Conservation (phyloP, 2,888 invertebrate genomes). For the Priapulus caudatus region DNA sequence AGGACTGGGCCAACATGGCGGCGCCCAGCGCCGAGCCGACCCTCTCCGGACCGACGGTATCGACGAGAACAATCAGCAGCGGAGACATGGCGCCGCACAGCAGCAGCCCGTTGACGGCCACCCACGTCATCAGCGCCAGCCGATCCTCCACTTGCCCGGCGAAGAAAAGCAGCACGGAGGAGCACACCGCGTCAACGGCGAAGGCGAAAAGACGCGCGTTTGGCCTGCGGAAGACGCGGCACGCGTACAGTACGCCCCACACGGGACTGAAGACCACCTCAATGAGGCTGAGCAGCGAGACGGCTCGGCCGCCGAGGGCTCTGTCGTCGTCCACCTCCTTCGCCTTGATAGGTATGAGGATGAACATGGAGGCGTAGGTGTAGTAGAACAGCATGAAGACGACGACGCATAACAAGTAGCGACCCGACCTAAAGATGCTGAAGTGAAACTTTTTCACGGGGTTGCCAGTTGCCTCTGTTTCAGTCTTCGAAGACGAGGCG, state of each 20-base stretch:
- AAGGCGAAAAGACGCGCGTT: not conserved
- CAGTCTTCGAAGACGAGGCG: no score
- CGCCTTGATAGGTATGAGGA: not conserved
- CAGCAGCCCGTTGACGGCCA: not conserved
- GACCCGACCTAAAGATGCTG: not conserved
- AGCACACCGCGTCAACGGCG: not conserved
- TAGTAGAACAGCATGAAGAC: conserved; percentile 1
- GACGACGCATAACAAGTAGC: not conserved
- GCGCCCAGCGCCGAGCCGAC: conserved; percentile 7
- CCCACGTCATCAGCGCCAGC: not conserved
- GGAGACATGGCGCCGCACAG: not conserved
- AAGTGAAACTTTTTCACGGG: not conserved
- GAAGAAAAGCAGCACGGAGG: not conserved
- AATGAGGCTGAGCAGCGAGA: not conserved
- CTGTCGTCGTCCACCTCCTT: not conserved
- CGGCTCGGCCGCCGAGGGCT: not conserved
- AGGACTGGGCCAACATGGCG: conserved; percentile 4
- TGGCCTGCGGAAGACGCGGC: not conserved
- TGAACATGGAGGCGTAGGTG: not conserved
- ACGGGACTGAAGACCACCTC: conserved; percentile 1
- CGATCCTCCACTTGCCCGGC: not conserved
- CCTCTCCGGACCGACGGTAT: conserved; percentile 65
- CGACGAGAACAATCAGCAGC: not conserved
- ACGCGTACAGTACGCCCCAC: not conserved
- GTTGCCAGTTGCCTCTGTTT: no score